Conservation (phyloP, 1,140 invertebrate genomes). For the Cherax destructor region DNA sequence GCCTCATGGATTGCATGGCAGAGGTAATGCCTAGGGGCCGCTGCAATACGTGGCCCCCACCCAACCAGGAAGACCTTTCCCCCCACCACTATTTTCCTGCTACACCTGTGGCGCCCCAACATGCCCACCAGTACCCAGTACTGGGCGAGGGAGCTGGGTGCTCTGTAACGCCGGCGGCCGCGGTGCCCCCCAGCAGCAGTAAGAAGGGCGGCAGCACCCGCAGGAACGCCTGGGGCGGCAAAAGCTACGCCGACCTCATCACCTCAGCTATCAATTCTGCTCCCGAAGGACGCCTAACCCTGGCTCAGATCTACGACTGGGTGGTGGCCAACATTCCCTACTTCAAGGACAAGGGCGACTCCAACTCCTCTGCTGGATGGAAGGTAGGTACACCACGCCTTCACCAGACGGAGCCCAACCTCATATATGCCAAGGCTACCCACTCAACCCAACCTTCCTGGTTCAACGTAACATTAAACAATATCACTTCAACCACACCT, state of each 20-base stretch:
- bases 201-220: constrained; percentile 78
- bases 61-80: constrained; percentile 40
- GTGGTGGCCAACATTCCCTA: constrained; percentile 99
- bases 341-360: constrained; percentile 99
- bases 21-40: constrained; percentile 59
- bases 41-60: constrained; percentile 69
- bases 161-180: constrained; percentile 14
- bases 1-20: constrained; percentile 52
- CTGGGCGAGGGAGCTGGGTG: constrained; percentile 18
- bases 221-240: constrained; percentile 98
- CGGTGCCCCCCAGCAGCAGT: constrained; percentile 18
- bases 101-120: constrained; percentile 18
- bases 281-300: constrained; percentile 94
- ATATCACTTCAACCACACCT: no score
- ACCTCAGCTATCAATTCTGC: constrained; percentile 98
- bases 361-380: constrained; percentile 99
- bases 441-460: neutral
- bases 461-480: neutral
- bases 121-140: constrained; percentile 14
- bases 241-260: constrained; percentile 99
- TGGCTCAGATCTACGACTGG: constrained; percentile 99
- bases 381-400: constrained; percentile 84
- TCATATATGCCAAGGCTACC: neutral
- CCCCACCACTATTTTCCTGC: constrained; percentile 42
- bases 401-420: neutral